These are phyloP conservation scores for Dendrocopos noguchii DNA, from an alignment of 2,113 vertebrate genomes.

Conservation along the genomic window DNA sequence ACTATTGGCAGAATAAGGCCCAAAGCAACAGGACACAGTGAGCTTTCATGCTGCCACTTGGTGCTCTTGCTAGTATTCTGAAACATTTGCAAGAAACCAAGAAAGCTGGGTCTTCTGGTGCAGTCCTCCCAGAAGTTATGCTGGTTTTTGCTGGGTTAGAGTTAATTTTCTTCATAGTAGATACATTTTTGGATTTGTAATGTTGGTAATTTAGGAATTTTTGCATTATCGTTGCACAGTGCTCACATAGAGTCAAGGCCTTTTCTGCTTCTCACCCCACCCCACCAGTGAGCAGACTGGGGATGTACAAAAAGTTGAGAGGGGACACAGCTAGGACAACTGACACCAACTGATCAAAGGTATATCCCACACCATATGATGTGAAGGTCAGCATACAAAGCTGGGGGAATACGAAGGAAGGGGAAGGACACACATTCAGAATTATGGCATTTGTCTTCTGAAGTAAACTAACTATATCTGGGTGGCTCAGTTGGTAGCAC, in stretches of 20 bases:
- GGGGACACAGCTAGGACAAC: too few relatives aligned
- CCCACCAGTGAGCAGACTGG: too few relatives aligned
- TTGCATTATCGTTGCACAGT: neutral
- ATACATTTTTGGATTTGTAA: neutral
- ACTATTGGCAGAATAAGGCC: neutral
- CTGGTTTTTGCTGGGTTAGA: too few relatives aligned
- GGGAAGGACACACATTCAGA: neutral
- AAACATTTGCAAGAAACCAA: neutral
- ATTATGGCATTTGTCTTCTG: neutral
- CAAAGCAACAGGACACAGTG: rapidly evolving
- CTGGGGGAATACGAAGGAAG: neutral
- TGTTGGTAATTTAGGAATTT: neutral
- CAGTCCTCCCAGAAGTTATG: neutral
- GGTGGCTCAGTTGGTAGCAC: too few relatives aligned
- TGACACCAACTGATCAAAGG: neutral
- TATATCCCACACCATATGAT: neutral
- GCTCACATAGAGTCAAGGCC: too few relatives aligned
- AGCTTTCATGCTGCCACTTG: rapidly evolving
- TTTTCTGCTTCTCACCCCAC: too few relatives aligned
- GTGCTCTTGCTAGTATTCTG: neutral
- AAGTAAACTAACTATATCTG: too few relatives aligned
- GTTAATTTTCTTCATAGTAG: neutral
- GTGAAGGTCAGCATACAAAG: neutral
- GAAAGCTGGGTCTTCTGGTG: neutral
- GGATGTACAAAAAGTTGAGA: too few relatives aligned